A percentile compares a stretch with the other conserved stretches of the same genome.
These are phyloP conservation scores for Caenorhabditis tropicalis DNA, from an alignment of 1,140 invertebrate genomes.

Conservation along the genomic window DNA sequence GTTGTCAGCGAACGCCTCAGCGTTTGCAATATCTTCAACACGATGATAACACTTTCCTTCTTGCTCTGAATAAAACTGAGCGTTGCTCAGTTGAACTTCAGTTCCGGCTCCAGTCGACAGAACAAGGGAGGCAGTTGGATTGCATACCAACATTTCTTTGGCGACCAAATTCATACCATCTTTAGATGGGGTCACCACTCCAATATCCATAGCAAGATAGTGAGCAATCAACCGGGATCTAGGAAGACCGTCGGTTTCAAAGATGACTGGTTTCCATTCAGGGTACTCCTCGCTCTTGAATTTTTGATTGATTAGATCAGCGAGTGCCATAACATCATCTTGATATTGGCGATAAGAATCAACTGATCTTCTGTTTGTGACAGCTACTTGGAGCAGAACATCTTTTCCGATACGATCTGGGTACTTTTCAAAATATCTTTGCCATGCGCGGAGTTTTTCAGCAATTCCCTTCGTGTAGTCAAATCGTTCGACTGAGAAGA, in stretches of 20 bases:
- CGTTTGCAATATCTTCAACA: slow-evolving; percentile 65
- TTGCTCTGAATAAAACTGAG: slow-evolving; percentile 65
- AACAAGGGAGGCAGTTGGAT: slow-evolving; percentile 66
- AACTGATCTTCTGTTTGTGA: slow-evolving; percentile 69
- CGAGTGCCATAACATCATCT: slow-evolving; percentile 68
- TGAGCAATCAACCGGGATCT: slow-evolving; percentile 68
- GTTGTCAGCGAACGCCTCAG: slow-evolving; percentile 66
- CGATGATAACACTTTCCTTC: slow-evolving; percentile 64
- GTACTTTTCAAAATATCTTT: slow-evolving; percentile 68
- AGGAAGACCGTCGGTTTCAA: slow-evolving; percentile 69
- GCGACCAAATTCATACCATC: slow-evolving; percentile 71
- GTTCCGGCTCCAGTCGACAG: slow-evolving; percentile 70
- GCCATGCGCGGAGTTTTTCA: slow-evolving; percentile 70
- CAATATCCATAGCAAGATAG: slow-evolving; percentile 71
- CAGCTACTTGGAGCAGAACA: slow-evolving; percentile 68
- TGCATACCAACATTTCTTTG: slow-evolving; percentile 71
- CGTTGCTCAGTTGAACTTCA: slow-evolving; percentile 70
- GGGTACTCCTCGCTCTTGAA: slow-evolving; percentile 63
- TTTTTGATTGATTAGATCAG: slow-evolving; percentile 65
- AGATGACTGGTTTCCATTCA: slow-evolving; percentile 69
- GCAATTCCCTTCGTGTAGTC: slow-evolving; percentile 71
- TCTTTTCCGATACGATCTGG: slow-evolving; percentile 69
- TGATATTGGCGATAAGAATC: slow-evolving; percentile 70
- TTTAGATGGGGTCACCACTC: slow-evolving; percentile 70
- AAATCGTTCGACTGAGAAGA: slow-evolving; percentile 71